phyloP scores from a whole-genome alignment of 2,888 invertebrate species.

The Hybos culiciformis region DNA sequence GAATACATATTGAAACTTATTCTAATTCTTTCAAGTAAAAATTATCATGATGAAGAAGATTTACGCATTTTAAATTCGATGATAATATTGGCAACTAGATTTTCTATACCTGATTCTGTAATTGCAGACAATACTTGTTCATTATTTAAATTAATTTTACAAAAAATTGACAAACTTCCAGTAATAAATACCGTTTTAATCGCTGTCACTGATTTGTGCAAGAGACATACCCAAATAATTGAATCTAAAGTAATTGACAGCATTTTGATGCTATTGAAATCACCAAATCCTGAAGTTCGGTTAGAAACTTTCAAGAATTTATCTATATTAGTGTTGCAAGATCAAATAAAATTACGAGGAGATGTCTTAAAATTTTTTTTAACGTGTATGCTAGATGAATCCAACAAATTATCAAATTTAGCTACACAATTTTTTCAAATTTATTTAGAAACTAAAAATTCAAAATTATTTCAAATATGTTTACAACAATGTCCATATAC shows the following conservation, averaged over 20 bases:
- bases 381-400: conserved; percentile 25
- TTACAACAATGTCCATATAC: conserved; percentile 31
- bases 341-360: conserved; percentile 30
- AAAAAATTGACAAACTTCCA: conserved; percentile 28
- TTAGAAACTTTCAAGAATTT: conserved; percentile 30
- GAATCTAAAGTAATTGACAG: conserved; percentile 26
- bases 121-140: conserved; percentile 21
- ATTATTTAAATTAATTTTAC: conserved; percentile 20
- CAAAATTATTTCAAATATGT: conserved; percentile 27
- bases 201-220: conserved; percentile 29
- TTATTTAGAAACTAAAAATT: conserved; percentile 22
- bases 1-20: conserved; percentile 27
- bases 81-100: conserved; percentile 27
- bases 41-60: conserved; percentile 27
- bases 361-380: conserved; percentile 25
- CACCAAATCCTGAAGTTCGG: conserved; percentile 27
- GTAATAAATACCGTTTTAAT: conserved; percentile 30
- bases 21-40: conserved; percentile 22
- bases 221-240: conserved; percentile 29
- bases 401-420: conserved; percentile 22
- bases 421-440: conserved; percentile 29
- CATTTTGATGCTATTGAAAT: conserved; percentile 26
- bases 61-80: conserved; percentile 31
- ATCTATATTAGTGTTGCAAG: conserved; percentile 28
- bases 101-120: conserved; percentile 24